Percentiles rank a stretch among this genome's conserved stretches.
phyloP scores from a whole-genome alignment of 2,797 vertebrate genomes.

The Eulemur mongoz region DNA sequence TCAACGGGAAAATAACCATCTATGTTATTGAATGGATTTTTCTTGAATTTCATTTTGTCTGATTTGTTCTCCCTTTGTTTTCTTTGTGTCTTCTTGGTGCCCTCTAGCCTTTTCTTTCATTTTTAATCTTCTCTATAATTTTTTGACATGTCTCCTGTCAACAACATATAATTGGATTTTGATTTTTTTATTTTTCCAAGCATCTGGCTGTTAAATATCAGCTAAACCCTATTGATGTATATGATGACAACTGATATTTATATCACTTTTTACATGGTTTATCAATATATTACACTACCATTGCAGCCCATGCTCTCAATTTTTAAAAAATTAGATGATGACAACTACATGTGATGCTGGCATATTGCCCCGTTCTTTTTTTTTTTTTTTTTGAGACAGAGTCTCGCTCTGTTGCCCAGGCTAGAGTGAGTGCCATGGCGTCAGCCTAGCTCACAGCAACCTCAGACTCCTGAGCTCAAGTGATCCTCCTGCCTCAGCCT shows the following conservation, averaged over 20 bases:
- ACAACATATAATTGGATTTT: not conserved
- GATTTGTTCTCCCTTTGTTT: not conserved
- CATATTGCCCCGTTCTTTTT: not conserved
- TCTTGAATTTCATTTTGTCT: not conserved
- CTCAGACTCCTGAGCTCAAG: too few relatives aligned
- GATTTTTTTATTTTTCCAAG: not conserved
- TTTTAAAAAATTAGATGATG: not conserved
- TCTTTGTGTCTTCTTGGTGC: not conserved
- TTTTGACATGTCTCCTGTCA: not conserved
- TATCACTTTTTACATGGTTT: not conserved
- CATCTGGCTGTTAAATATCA: not conserved
- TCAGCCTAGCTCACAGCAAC: too few relatives aligned
- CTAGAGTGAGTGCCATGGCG: too few relatives aligned
- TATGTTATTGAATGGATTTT: not conserved
- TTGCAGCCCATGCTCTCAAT: not conserved
- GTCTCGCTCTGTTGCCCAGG: too few relatives aligned
- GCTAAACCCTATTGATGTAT: not conserved
- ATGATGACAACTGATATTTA: not conserved
- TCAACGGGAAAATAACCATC: not conserved
- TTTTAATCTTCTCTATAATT: not conserved
- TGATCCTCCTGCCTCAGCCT: too few relatives aligned
- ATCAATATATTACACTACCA: not conserved
- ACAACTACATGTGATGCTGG: not conserved
- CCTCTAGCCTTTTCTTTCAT: not conserved
- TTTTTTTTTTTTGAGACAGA: too few relatives aligned